Evolutionary conservation across 2,113 vertebrate species (phyloP).

Genomic region (Bostrychus sinensis): DNA sequence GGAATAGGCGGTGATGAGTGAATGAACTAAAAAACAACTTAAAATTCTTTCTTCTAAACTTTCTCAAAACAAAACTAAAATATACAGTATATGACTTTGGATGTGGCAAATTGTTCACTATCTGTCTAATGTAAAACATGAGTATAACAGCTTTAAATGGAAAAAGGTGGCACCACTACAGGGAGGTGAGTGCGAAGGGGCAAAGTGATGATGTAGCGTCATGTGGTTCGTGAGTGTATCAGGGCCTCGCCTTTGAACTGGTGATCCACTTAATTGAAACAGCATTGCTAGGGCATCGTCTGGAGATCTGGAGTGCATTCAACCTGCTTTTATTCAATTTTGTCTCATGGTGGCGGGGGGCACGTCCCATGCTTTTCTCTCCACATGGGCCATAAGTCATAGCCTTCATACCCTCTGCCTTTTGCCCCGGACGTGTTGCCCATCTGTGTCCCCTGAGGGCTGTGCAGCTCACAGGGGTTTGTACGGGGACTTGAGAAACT

Average conservation of each 20-base stretch:
- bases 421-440: conserved; percentile 81
- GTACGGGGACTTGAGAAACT: conserved; percentile 71
- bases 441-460: conserved; percentile 75
- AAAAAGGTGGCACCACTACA: conserved; percentile 65
- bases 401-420: conserved; percentile 62
- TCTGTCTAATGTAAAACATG: conserved; percentile 77
- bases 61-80: not conserved
- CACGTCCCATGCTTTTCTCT: conserved; percentile 46
- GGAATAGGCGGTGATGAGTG: no score
- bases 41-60: no score
- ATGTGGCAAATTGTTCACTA: conserved; percentile 38
- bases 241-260: conserved; percentile 78
- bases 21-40: no score
- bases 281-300: conserved; percentile 67
- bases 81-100: conserved; percentile 56
- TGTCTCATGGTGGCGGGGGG: conserved; percentile 61
- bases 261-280: conserved; percentile 80
- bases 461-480: conserved; percentile 45
- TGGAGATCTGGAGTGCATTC: conserved; percentile 80
- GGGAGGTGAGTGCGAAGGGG: conserved; percentile 64
- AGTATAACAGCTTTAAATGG: conserved; percentile 45
- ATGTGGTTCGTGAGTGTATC: conserved; percentile 64
- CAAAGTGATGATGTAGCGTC: conserved; percentile 72
- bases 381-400: conserved; percentile 80
- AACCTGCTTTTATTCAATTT: conserved; percentile 76